Base-by-base conservation (phyloP, 37 sponge, comb jelly and placozoan genomes). In the Crambe crambe region DNA sequence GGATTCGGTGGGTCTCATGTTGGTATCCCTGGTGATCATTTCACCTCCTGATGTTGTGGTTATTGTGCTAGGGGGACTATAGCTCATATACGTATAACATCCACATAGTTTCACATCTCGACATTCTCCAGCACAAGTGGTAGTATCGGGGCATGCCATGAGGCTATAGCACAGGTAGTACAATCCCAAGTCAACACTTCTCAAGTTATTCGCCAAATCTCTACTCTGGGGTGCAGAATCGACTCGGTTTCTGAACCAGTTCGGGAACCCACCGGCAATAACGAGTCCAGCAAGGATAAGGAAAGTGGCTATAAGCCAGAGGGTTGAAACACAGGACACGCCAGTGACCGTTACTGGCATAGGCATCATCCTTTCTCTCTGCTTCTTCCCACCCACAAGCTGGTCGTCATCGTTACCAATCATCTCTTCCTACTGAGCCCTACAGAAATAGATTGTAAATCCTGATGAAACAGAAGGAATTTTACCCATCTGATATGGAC, bases 321-420 rank as follows among this genome's bases (percentile, higher is more conserved):
- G 18, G 5, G 80, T 70, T 2, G 91, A 86, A 0, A 85, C 86
- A 41, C 56, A 80, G 56, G 91, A 91, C 0, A 91, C 61, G 0
- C 91, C 91, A 17, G 80, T 71, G 4, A 86, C 83, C 1, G 86
- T 82, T 1, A 91, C 91, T 54, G 91, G 91, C 71, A 39, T 78
- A 29, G 81, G 86, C 44, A 37, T 59, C 39, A 90, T 62, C 30
- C 69, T 20, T 6, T 37, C 69, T 27, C 69, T 5, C 3, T 72
- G 62, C 61, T 56, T 42, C 22, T 22, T n/a, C 37, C 44, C 67
- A 23, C 32, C 67, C 51, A 65, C 62, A 3, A 37, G 67, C 32
- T 40, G 66, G 38, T 27, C 4, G 8, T 31, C 43, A 36, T 72
- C 73, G 41, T 51, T 41, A 18, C 38, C 32, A 5, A 20, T 35